Base-by-base conservation (phyloP, 2,888 invertebrate genomes). In the Neocrepidodera transversa region DNA sequence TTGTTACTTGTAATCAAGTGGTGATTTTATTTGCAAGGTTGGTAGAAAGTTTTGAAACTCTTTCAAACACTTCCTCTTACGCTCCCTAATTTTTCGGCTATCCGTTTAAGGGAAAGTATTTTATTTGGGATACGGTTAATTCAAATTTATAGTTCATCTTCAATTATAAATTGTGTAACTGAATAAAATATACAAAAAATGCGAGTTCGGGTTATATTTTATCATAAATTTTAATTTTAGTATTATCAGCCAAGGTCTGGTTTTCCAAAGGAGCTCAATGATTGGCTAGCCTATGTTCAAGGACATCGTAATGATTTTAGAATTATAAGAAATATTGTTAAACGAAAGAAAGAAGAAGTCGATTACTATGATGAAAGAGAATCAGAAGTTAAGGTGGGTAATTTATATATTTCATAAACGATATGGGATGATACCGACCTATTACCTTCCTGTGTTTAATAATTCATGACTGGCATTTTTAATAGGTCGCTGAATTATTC, bases 291-390 rank as follows among this genome's bases (percentile, higher is more conserved):
- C 11, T 71, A 66, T 20, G 76, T 79, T 11, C 70, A 77, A 38
- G 65, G 73, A 16, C 73, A 76, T 59, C 74, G 74, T 60, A 62
- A 70, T 18, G 78, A 78, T 50, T 77, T 80, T 64, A 71, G 70
- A 28, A 71, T 72, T 64, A 77, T 79, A 51, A 69, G 73, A 47
- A 68, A 73, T 14, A 67, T 67, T 8, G 70, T 71, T 5, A 60
- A 62, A 38, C 60, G 63, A 45, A 62, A 61, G 8, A 61, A 60
- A 18, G 67, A 65, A 36, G 58, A 63, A 45, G 18, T 20, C 1
- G 43, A 58, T 6, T 49, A 60, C 20, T 56, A 50, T 30, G 53
- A 58, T n/a, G 57, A 57, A 35, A 40, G 43, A 10, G 53, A 53
- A 32, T 18, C 26, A 11, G 42, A 53, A 2, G 32, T 55, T 13